Evolutionary conservation across 2,888 invertebrate species (phyloP).

Genomic region (Coelinius sp.): DNA sequence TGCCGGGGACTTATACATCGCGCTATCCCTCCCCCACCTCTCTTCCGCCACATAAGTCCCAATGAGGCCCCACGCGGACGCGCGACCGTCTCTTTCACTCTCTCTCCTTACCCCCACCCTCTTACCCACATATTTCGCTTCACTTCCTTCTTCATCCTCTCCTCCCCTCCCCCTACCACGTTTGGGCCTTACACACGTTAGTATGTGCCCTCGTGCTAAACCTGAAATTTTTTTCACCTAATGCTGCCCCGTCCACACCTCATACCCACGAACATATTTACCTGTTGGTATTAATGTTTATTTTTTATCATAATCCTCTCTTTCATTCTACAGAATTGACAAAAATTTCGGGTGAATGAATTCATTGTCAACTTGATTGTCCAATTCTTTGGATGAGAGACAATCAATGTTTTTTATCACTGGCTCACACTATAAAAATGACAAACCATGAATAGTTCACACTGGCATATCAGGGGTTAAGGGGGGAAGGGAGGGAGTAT

Average conservation of each 20-base stretch:
- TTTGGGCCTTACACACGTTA: background rate
- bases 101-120: background rate
- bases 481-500: background rate
- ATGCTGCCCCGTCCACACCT: slow-evolving; percentile 41
- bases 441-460: slow-evolving; percentile 22
- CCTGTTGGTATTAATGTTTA: slow-evolving; percentile 24
- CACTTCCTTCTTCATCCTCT: slow-evolving; percentile 24
- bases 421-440: slow-evolving; percentile 4
- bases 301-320: slow-evolving; percentile 1
- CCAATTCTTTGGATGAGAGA: slow-evolving; percentile 37
- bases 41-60: slow-evolving; percentile 34
- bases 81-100: slow-evolving; percentile 31
- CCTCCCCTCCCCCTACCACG: too few species aligned
- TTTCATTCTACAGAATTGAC: slow-evolving; percentile 19
- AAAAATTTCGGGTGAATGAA: background rate
- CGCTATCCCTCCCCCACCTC: slow-evolving; percentile 36
- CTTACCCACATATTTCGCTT: slow-evolving; percentile 16
- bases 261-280: slow-evolving; percentile 11
- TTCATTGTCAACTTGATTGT: background rate
- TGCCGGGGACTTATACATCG: slow-evolving; percentile 39
- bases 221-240: slow-evolving; percentile 29
- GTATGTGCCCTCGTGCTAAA: slow-evolving; percentile 23
- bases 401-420: background rate
- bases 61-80: slow-evolving; percentile 39
- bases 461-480: slow-evolving; percentile 20